A percentile compares a stretch with the other conserved stretches of the same genome.
Evolutionary conservation across 2,113 vertebrate species (phyloP).

Genomic region (Scatophagus argus): DNA sequence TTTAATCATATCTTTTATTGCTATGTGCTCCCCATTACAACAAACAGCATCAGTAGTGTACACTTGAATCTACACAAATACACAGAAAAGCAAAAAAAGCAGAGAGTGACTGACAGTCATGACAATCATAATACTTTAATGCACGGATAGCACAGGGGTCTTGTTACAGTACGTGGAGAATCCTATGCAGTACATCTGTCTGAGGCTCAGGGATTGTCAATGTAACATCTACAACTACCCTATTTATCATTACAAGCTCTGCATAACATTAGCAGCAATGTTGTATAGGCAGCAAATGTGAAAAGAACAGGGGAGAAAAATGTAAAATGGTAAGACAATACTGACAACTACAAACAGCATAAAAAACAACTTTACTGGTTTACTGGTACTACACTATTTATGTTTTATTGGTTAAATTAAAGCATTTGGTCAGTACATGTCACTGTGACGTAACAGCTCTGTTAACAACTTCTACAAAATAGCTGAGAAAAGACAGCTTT

Average conservation of each 20-base stretch:
- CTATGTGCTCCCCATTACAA: slow-evolving; percentile 92
- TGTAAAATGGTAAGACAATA: slow-evolving; percentile 53
- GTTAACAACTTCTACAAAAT: slow-evolving; percentile 68
- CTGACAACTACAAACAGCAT: slow-evolving; percentile 63
- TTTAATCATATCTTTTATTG: slow-evolving; percentile 87
- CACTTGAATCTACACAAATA: slow-evolving; percentile 84
- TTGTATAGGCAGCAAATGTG: slow-evolving; percentile 73
- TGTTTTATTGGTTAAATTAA: slow-evolving; percentile 69
- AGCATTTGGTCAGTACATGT: slow-evolving; percentile 57
- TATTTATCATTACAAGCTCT: slow-evolving; percentile 78
- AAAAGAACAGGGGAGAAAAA: slow-evolving; percentile 42
- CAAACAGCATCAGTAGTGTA: slow-evolving; percentile 94
- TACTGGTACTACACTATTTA: slow-evolving; percentile 47
- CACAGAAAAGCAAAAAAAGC: slow-evolving; percentile 80
- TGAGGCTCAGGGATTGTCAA: slow-evolving; percentile 87
- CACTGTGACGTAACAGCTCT: slow-evolving; percentile 43
- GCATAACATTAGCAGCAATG: slow-evolving; percentile 82
- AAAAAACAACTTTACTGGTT: slow-evolving; percentile 46
- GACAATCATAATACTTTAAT: slow-evolving; percentile 71
- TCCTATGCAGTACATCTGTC: slow-evolving; percentile 76
- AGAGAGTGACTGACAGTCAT: slow-evolving; percentile 69
- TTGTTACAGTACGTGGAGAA: slow-evolving; percentile 66
- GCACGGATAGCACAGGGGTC: slow-evolving; percentile 48
- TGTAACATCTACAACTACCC: slow-evolving; percentile 68
- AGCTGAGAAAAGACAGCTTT: slow-evolving; percentile 81